Conservation (phyloP, 2,797 vertebrate species). For the Pseudopleuronectes americanus region DNA sequence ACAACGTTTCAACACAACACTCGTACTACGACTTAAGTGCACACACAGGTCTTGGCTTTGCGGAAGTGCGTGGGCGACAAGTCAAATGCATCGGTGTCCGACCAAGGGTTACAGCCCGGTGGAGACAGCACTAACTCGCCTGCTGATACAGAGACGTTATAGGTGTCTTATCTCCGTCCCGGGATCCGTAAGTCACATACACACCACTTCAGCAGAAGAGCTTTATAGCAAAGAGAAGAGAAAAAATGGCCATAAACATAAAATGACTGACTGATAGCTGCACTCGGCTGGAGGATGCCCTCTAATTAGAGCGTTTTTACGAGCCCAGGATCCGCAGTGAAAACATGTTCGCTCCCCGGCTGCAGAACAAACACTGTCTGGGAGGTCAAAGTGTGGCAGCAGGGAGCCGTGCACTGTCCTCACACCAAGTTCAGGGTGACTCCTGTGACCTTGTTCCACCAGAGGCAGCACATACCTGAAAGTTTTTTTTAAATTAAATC, state of each 20-base stretch:
- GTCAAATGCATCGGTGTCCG: conserved; percentile 31
- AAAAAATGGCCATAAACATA: conserved; percentile 73
- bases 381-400: conserved; percentile 63
- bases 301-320: conserved; percentile 80
- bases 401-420: conserved; percentile 47
- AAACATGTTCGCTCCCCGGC: conserved; percentile 64
- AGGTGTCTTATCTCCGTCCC: conserved; percentile 66
- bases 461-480: background rate
- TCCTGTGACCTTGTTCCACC: background rate
- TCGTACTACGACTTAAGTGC: background rate
- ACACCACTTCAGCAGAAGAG: conserved; percentile 39
- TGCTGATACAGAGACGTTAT: conserved; percentile 67
- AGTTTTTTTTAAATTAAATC: no score
- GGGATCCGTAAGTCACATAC: conserved; percentile 56
- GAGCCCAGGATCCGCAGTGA: conserved; percentile 69
- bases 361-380: conserved; percentile 66
- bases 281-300: conserved; percentile 73
- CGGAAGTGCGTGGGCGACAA: conserved; percentile 57
- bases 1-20: background rate
- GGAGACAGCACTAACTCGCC: conserved; percentile 51
- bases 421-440: conserved; percentile 58
- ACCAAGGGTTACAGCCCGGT: conserved; percentile 66
- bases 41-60: conserved; percentile 27
- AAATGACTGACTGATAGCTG: conserved; percentile 78
- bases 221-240: conserved; percentile 63